phyloP scores from a whole-genome alignment of 2,113 vertebrate species.

The Carollia perspicillata region DNA sequence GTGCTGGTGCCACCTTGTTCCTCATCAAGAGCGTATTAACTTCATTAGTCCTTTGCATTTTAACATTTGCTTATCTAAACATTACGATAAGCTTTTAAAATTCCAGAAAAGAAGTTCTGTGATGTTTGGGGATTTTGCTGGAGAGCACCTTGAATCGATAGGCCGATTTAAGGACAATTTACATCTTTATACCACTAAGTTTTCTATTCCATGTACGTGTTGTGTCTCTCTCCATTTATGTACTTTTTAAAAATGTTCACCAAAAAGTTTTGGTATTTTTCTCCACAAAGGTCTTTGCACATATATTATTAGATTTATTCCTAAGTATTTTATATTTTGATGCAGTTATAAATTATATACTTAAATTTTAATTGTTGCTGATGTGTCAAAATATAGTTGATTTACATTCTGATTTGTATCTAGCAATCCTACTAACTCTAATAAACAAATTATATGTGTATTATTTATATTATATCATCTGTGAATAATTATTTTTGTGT shows the following conservation, averaged over 20 bases:
- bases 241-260: background rate
- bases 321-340: background rate
- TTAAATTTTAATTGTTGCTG: background rate
- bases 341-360: background rate
- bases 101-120: background rate
- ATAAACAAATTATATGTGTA: background rate
- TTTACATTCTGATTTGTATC: background rate
- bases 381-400: background rate
- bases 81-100: background rate
- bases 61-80: background rate
- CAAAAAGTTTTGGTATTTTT: background rate
- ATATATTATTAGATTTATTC: background rate
- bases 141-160: background rate
- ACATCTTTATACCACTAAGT: background rate
- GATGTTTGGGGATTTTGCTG: background rate
- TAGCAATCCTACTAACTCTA: background rate
- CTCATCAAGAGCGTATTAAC: background rate
- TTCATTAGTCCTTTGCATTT: background rate
- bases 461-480: background rate
- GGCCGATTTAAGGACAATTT: background rate
- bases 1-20: background rate
- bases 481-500: background rate
- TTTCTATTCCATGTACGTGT: background rate
- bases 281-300: too few relatives aligned
- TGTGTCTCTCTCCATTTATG: background rate